These are phyloP conservation scores for Heterohyrax brucei DNA, from an alignment of 2,797 vertebrate species.

Conservation along the genomic window DNA sequence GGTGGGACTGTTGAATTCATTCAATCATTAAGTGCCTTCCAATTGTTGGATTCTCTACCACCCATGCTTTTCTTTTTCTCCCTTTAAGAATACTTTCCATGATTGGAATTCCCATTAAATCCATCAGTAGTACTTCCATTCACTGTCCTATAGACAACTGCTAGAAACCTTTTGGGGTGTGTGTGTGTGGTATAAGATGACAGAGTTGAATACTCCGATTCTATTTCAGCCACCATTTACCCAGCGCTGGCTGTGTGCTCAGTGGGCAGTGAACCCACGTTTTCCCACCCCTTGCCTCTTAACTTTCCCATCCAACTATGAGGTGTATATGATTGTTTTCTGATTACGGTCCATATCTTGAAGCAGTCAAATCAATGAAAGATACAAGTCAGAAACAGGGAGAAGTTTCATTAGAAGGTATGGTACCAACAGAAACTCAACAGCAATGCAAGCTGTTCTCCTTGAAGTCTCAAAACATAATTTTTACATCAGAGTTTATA, in stretches of 20 bases:
- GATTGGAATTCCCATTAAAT: conserved; percentile 21
- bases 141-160: not conserved
- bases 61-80: conserved; percentile 4
- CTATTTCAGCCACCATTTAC: not conserved
- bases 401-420: too few relatives aligned
- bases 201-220: not conserved
- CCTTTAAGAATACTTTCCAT: conserved; percentile 15
- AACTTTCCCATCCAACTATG: not conserved
- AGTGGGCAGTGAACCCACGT: not conserved
- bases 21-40: conserved; percentile 39
- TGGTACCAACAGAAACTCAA: too few relatives aligned
- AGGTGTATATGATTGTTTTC: not conserved
- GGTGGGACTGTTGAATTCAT: not conserved
- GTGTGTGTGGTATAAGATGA: not conserved
- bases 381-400: too few relatives aligned
- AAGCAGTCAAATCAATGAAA: too few relatives aligned
- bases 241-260: not conserved
- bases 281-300: not conserved
- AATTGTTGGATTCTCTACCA: conserved; percentile 13
- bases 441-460: too few relatives aligned
- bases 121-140: not conserved
- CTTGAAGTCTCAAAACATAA: too few relatives aligned
- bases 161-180: not conserved
- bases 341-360: too few relatives aligned
- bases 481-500: too few relatives aligned